phyloP scores from a whole-genome alignment of 2,888 invertebrate species.

The Coelinius sp. region DNA sequence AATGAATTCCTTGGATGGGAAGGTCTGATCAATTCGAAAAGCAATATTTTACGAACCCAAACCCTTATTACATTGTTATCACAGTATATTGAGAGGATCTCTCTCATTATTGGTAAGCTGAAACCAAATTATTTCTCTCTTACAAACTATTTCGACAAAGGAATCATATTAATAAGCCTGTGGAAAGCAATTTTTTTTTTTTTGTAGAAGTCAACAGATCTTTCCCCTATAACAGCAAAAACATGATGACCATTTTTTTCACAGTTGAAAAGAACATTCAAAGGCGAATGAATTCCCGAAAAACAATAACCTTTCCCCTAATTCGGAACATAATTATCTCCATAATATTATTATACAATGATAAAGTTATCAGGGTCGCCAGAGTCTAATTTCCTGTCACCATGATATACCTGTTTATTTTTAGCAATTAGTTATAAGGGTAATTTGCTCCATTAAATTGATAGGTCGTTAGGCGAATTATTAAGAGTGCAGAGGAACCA shows the following conservation, averaged over 20 bases:
- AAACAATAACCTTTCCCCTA: background rate
- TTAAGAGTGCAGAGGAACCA: slow-evolving; percentile 1
- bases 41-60: background rate
- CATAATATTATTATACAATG: background rate
- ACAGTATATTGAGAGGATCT: background rate
- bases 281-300: background rate
- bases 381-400: background rate
- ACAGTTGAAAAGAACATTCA: background rate
- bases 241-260: background rate
- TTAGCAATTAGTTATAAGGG: background rate
- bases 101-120: background rate
- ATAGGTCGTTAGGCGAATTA: slow-evolving; percentile 4
- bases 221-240: background rate
- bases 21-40: background rate
- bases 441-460: slow-evolving; percentile 3
- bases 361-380: background rate
- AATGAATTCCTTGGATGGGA: background rate
- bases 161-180: background rate
- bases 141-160: background rate
- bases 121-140: background rate
- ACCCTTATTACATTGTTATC: background rate
- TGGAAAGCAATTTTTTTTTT: background rate
- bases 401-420: background rate
- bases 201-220: background rate
- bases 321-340: background rate